phyloP scores from a whole-genome alignment of 2,888 invertebrate species.

The Prenolepis imparis region DNA sequence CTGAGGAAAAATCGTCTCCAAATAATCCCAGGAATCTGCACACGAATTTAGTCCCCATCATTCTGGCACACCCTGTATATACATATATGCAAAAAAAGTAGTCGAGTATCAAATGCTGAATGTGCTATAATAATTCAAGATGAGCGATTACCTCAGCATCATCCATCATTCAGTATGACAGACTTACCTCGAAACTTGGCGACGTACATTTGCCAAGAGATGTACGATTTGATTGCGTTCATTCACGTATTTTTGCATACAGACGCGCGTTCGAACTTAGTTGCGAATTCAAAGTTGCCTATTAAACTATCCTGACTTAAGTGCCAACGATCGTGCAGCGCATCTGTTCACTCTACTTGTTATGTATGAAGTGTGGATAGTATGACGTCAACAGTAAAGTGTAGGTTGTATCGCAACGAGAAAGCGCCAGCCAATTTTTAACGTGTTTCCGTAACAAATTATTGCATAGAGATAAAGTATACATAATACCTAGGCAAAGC shows the following conservation, averaged over 20 bases:
- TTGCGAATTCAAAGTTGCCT: slow-evolving; percentile 32
- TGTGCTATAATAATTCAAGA: slow-evolving; percentile 20
- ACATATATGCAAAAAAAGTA: neutral
- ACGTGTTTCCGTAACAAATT: slow-evolving; percentile 7
- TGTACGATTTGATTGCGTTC: slow-evolving; percentile 47
- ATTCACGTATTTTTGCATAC: slow-evolving; percentile 43
- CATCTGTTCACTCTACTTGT: slow-evolving; percentile 22
- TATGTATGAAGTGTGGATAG: slow-evolving; percentile 21
- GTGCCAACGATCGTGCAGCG: slow-evolving; percentile 1
- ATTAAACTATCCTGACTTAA: slow-evolving; percentile 7
- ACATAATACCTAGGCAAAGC: neutral
- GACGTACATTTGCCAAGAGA: slow-evolving; percentile 19
- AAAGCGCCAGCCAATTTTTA: slow-evolving; percentile 30
- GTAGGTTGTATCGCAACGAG: slow-evolving; percentile 8
- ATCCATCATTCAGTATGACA: slow-evolving; percentile 47
- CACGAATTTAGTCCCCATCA: too few species aligned
- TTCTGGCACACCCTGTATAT: too few species aligned
- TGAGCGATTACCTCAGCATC: neutral
- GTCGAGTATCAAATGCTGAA: neutral
- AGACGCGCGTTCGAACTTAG: slow-evolving; percentile 12
- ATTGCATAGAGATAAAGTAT: neutral
- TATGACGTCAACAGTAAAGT: slow-evolving; percentile 38
- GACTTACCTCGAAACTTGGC: slow-evolving; percentile 27
- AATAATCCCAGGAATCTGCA: too few species aligned
- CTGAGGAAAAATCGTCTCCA: too few species aligned